A percentile compares a stretch with the other conserved stretches of the same genome.
Evolutionary conservation across 2,888 invertebrate species (phyloP).

Genomic region (Parelbella ahira): DNA sequence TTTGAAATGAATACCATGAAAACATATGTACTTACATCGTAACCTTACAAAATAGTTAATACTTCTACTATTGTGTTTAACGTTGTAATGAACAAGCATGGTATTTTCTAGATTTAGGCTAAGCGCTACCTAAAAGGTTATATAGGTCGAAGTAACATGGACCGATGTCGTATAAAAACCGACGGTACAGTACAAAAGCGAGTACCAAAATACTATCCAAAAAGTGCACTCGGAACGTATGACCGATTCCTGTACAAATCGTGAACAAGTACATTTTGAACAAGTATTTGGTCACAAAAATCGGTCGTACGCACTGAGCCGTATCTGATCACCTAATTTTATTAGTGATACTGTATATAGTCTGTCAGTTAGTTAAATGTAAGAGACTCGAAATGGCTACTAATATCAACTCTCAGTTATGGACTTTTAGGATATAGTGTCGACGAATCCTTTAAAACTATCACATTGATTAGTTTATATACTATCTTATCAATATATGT

Average conservation of each 20-base stretch:
- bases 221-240: slow-evolving; percentile 36
- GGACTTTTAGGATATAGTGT: slow-evolving; percentile 17
- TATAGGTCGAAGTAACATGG: slow-evolving; percentile 65
- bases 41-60: slow-evolving; percentile 61
- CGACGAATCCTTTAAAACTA: slow-evolving; percentile 5
- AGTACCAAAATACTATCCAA: slow-evolving; percentile 74
- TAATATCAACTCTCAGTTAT: slow-evolving; percentile 19
- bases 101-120: slow-evolving; percentile 55
- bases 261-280: slow-evolving; percentile 24
- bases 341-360: slow-evolving; percentile 24
- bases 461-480: too few species aligned
- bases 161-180: slow-evolving; percentile 57
- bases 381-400: slow-evolving; percentile 23
- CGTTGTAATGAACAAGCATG: slow-evolving; percentile 51
- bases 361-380: slow-evolving; percentile 16
- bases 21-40: slow-evolving; percentile 47
- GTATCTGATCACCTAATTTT: slow-evolving; percentile 24
- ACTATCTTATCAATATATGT: too few species aligned
- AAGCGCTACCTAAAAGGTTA: slow-evolving; percentile 54
- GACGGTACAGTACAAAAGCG: slow-evolving; percentile 69
- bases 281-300: slow-evolving; percentile 31
- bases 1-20: slow-evolving; percentile 51
- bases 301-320: slow-evolving; percentile 23
- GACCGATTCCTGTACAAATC: slow-evolving; percentile 30
- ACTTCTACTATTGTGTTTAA: slow-evolving; percentile 46